phyloP scores from a whole-genome alignment of 2,113 vertebrate genomes.

The Leptocoma aspasia region DNA sequence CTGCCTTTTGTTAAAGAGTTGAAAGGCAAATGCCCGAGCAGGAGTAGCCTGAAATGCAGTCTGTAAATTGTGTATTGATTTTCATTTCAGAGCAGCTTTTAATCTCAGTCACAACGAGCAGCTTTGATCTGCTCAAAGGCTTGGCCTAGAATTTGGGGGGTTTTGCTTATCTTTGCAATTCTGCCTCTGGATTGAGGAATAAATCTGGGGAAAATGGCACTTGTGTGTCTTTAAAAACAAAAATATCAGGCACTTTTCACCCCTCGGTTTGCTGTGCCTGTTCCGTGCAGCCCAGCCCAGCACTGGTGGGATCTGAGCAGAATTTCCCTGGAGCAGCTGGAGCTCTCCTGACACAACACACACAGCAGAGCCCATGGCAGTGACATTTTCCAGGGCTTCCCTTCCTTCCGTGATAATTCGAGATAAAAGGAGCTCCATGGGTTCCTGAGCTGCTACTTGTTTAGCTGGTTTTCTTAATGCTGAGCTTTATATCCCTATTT shows the following conservation, averaged over 20 bases:
- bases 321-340: not conserved
- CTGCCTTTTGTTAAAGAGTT: not conserved
- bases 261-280: not conserved
- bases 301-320: not conserved
- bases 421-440: not conserved
- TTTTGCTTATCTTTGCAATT: not conserved
- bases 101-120: not conserved
- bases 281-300: not conserved
- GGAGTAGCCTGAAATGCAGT: not conserved
- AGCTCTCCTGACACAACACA: not conserved
- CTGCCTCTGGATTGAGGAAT: not conserved
- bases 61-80: not conserved
- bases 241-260: not conserved
- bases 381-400: constrained; percentile 18
- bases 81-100: not conserved
- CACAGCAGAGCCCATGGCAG: not conserved
- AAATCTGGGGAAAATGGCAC: not conserved
- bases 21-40: not conserved
- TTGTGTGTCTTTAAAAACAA: not conserved
- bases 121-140: not conserved
- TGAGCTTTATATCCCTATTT: not conserved
- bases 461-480: not conserved
- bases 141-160: not conserved
- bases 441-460: not conserved
- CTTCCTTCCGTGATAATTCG: not conserved